Evolutionary conservation across 2,113 vertebrate genomes (phyloP).

Genomic region (Heterotilapia buettikoferi): DNA sequence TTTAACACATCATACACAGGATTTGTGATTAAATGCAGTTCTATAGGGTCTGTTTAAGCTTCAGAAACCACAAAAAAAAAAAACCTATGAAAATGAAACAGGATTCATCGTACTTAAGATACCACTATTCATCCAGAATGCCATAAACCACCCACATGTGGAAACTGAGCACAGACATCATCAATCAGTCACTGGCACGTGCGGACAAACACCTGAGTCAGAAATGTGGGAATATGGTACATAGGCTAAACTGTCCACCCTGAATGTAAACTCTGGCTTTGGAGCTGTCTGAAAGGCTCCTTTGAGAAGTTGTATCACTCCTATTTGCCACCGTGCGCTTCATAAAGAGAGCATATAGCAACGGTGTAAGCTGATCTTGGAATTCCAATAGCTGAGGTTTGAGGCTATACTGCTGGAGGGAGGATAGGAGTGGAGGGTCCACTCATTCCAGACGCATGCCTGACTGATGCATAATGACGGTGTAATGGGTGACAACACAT

Average conservation of each 20-base stretch:
- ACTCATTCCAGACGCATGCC: slow-evolving; percentile 32
- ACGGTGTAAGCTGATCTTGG: slow-evolving; percentile 27
- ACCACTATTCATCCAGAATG: neutral
- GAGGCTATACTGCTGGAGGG: slow-evolving; percentile 18
- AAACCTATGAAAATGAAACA: neutral
- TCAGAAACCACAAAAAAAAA: neutral
- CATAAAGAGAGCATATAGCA: slow-evolving; percentile 42
- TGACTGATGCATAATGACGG: slow-evolving; percentile 20
- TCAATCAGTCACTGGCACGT: neutral
- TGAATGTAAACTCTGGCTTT: slow-evolving; percentile 48
- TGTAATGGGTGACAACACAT: neutral
- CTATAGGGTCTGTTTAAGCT: neutral
- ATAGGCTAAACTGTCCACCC: slow-evolving; percentile 23
- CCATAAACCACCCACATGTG: slow-evolving; percentile 3
- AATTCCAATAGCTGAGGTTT: slow-evolving; percentile 37
- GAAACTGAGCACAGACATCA: slow-evolving; percentile 10
- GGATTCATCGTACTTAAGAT: neutral
- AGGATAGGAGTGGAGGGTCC: slow-evolving; percentile 10
- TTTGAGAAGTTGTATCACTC: slow-evolving; percentile 11
- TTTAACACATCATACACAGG: neutral
- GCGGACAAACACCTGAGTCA: slow-evolving; percentile 21
- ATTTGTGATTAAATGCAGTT: neutral
- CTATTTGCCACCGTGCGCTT: neutral
- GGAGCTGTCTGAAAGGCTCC: slow-evolving; percentile 31
- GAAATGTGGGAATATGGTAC: neutral